Evolutionary conservation across 2,888 invertebrate species (phyloP).

Genomic region (Apoda limacodes): DNA sequence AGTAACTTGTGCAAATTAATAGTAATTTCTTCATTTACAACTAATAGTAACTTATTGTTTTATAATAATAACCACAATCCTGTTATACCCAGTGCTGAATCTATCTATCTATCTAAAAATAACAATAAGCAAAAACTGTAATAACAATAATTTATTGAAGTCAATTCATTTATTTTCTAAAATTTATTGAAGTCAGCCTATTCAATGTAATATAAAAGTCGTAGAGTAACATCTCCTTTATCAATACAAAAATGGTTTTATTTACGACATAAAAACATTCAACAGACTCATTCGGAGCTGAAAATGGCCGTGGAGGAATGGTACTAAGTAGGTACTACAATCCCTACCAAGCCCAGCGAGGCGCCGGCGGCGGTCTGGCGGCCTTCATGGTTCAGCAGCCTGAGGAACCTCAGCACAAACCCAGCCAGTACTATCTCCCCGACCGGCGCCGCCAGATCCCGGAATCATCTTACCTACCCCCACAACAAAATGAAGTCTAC

Average conservation of each 20-base stretch:
- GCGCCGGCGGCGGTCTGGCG: constrained; percentile 50
- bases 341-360: constrained; percentile 46
- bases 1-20: too few relatives aligned
- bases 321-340: constrained; percentile 57
- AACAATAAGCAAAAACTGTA: too few relatives aligned
- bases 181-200: background rate
- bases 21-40: too few relatives aligned
- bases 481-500: constrained; percentile 55
- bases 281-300: constrained; percentile 51
- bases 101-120: too few relatives aligned
- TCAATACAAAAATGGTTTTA: constrained; percentile 6
- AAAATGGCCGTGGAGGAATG: constrained; percentile 51
- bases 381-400: constrained; percentile 50
- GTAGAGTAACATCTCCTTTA: too few relatives aligned
- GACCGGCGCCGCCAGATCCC: constrained; percentile 51
- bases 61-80: too few relatives aligned
- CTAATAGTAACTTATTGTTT: too few relatives aligned
- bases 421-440: constrained; percentile 48
- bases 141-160: too few relatives aligned
- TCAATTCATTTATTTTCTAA: too few relatives aligned
- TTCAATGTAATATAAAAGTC: background rate
- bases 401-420: constrained; percentile 23
- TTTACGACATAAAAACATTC: too few relatives aligned
- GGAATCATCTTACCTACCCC: constrained; percentile 37
- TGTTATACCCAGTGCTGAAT: too few relatives aligned